Conservation (phyloP, 2,797 vertebrate species). For the Liparis tanakae region DNA sequence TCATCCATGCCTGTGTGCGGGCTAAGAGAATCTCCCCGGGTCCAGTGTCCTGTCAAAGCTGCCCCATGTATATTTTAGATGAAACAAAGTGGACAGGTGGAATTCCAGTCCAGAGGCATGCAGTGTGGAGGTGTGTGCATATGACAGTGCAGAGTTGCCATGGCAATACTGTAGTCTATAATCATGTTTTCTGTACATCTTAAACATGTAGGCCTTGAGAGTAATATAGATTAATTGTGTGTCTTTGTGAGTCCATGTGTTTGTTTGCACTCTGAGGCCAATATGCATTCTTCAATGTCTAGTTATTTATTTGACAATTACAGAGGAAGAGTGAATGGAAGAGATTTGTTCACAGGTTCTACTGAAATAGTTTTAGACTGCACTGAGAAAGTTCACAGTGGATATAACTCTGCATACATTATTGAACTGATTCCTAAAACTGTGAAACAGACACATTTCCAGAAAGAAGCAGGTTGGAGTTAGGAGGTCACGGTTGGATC, state of each 20-base stretch:
- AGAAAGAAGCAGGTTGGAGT: not conserved
- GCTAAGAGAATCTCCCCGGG: constrained; percentile 16
- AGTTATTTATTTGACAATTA: not conserved
- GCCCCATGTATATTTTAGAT: constrained; percentile 35
- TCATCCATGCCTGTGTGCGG: constrained; percentile 19
- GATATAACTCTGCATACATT: constrained; percentile 43
- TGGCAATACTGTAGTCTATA: not conserved
- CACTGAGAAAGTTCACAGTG: constrained; percentile 26
- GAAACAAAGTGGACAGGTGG: constrained; percentile 58
- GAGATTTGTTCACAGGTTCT: not conserved
- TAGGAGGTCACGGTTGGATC: not conserved
- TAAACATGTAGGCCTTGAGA: constrained; percentile 6
- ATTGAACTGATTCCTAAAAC: constrained; percentile 23
- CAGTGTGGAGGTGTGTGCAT: constrained; percentile 51
- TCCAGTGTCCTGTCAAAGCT: constrained; percentile 45
- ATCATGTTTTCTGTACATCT: constrained; percentile 7
- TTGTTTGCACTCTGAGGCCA: not conserved
- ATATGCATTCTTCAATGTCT: constrained; percentile 6
- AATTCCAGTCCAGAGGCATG: constrained; percentile 47
- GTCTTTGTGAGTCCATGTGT: constrained; percentile 3
- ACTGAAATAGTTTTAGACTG: constrained; percentile 41
- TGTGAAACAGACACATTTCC: constrained; percentile 29
- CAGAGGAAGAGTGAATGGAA: not conserved
- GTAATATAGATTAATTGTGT: constrained; percentile 19
- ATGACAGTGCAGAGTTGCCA: constrained; percentile 45